phyloP scores from a whole-genome alignment of 1,140 invertebrate genomes.

The Chymomyza costata region DNA sequence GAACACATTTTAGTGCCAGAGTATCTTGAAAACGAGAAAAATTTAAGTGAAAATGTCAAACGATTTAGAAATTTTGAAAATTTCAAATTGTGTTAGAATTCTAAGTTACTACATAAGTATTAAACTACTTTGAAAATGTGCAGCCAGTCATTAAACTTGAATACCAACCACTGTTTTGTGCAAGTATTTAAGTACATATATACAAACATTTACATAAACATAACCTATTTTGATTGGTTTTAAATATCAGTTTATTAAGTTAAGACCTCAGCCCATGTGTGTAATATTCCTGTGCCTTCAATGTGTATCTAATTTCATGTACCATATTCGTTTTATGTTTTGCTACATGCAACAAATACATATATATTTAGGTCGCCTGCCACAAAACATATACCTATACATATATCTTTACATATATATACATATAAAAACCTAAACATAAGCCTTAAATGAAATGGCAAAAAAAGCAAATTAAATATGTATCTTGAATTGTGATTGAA shows the following conservation, averaged over 20 bases:
- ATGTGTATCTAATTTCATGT: conserved; percentile 45
- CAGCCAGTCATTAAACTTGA: too few species aligned
- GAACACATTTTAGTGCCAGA: too few species aligned
- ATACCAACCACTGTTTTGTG: too few species aligned
- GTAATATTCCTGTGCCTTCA: conserved; percentile 62
- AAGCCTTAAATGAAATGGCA: too few species aligned
- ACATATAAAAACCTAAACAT: conserved; percentile 3
- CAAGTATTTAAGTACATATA: conserved; percentile 6
- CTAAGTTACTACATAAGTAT: too few species aligned
- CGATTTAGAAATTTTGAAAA: too few species aligned
- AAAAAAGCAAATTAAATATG: background rate
- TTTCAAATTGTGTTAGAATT: too few species aligned
- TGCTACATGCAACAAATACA: too few species aligned
- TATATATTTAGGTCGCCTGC: conserved; percentile 17
- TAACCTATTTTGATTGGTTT: too few species aligned
- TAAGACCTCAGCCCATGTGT: conserved; percentile 37
- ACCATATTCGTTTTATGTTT: conserved; percentile 25
- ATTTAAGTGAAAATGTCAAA: background rate
- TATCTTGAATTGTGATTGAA: conserved; percentile 27
- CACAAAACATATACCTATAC: conserved; percentile 1
- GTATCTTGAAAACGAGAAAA: too few species aligned
- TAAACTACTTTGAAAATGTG: too few species aligned
- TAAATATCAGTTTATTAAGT: conserved; percentile 7
- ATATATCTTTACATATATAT: conserved; percentile 12
- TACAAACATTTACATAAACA: too few species aligned